Evolutionary conservation across 2,888 invertebrate genomes (phyloP).

Genomic region (Sturmia bella): DNA sequence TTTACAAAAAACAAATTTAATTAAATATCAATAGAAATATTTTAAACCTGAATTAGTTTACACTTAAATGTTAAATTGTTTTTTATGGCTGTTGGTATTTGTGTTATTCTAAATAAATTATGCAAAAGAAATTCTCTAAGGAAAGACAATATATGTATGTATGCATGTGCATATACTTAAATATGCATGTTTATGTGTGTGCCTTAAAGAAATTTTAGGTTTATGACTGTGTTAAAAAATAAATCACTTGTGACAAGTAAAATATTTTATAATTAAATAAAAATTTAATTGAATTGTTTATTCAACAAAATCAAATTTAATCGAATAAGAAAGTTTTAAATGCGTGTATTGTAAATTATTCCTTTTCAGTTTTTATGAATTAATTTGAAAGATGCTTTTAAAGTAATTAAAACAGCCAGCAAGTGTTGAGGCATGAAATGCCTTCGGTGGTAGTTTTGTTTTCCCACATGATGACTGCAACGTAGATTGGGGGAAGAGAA

Average conservation of each 20-base stretch:
- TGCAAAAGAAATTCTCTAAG: constrained; percentile 2
- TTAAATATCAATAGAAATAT: constrained; percentile 21
- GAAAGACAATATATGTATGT: not conserved
- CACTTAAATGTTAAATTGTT: constrained; percentile 30
- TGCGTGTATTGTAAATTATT: no score
- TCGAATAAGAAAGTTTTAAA: not conserved
- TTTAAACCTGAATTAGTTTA: constrained; percentile 18
- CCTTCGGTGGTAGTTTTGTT: no score
- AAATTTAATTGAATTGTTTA: constrained; percentile 49
- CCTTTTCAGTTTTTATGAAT: not conserved
- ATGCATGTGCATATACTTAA: not conserved
- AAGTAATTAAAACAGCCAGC: no score
- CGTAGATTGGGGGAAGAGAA: no score
- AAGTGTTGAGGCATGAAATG: no score
- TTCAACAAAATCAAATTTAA: not conserved
- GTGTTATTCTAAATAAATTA: constrained; percentile 16
- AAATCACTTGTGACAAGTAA: constrained; percentile 38
- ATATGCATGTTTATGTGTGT: not conserved
- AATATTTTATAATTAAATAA: constrained; percentile 48
- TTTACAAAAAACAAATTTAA: constrained; percentile 44
- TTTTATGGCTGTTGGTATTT: constrained; percentile 8
- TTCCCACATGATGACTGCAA: no score
- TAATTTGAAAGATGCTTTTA: no score
- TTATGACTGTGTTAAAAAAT: constrained; percentile 10
- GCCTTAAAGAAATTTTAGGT: constrained; percentile 42